Conservation (phyloP, 30 jellyfish, hydroid and myxozoan genomes). For the Pelagia noctiluca region DNA sequence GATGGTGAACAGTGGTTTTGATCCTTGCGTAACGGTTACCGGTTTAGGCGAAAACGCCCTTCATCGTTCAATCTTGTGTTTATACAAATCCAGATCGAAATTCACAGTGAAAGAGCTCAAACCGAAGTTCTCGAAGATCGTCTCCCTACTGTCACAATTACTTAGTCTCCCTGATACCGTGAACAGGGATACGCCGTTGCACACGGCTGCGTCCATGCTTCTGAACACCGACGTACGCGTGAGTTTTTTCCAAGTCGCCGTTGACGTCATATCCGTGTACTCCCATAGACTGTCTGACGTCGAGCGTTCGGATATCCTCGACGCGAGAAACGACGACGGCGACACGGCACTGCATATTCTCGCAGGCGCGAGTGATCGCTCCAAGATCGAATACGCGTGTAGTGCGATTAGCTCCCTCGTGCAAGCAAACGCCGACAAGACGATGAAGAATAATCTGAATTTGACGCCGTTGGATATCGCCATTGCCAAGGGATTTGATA, state of each 20-base stretch:
- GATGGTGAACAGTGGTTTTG: conserved; percentile 93
- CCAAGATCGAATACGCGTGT: conserved; percentile 92
- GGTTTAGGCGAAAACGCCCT: conserved; percentile 97
- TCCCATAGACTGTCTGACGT: conserved; percentile 77
- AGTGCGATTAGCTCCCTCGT: conserved; percentile 80
- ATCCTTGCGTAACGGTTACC: conserved; percentile 78
- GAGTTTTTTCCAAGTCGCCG: conserved; percentile 86
- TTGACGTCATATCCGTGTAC: conserved; percentile 88
- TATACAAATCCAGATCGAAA: conserved; percentile 87
- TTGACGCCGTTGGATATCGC: conserved; percentile 96
- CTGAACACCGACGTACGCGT: conserved; percentile 84
- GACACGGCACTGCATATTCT: conserved; percentile 92
- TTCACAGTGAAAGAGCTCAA: conserved; percentile 89
- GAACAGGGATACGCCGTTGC: conserved; percentile 90
- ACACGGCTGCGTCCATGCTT: conserved; percentile 93
- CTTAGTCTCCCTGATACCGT: conserved; percentile 74
- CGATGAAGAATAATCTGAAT: conserved; percentile 74
- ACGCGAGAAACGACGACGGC: conserved; percentile 89
- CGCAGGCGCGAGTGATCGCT: conserved; percentile 83
- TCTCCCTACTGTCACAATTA: conserved; percentile 65
- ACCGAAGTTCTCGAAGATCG: conserved; percentile 90
- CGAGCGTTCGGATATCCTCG: conserved; percentile 74
- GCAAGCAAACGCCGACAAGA: conserved; percentile 91
- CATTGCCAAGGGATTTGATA: conserved; percentile 81
- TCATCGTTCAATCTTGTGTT: conserved; percentile 82